Evolutionary conservation across 2,797 vertebrate genomes (phyloP).

Genomic region (Artibeus lituratus): DNA sequence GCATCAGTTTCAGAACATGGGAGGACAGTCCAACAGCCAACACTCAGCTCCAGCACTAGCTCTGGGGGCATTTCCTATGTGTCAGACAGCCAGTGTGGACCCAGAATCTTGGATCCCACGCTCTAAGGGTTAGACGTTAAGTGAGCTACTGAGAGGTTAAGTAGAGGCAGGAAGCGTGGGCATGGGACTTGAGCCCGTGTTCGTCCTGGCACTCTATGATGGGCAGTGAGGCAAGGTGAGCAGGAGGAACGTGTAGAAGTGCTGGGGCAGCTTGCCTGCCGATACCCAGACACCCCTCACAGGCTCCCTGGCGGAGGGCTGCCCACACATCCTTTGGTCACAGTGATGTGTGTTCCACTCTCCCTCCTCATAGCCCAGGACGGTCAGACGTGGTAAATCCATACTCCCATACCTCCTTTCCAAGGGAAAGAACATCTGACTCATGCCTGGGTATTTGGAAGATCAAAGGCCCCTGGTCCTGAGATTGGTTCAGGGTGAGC

Average conservation of each 20-base stretch:
- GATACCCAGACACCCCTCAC: too few species aligned
- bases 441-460: neutral
- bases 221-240: neutral
- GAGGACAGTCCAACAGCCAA: neutral
- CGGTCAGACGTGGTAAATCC: neutral
- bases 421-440: neutral
- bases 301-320: neutral
- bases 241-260: neutral
- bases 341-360: neutral
- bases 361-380: neutral
- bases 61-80: neutral
- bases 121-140: neutral
- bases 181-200: neutral
- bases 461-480: neutral
- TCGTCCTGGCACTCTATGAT: neutral
- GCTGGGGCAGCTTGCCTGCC: neutral
- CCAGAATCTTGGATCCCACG: neutral
- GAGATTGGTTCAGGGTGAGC: neutral
- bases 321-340: neutral
- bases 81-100: fast-evolving
- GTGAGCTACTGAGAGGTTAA: neutral
- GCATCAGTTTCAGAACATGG: neutral
- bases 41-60: neutral
- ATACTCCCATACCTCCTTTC: neutral
- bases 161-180: too few species aligned